Percentiles rank a stretch among this genome's conserved stretches.
These are phyloP conservation scores for Gavialis gangeticus DNA, from an alignment of 2,113 vertebrate species.

Conservation along the genomic window DNA sequence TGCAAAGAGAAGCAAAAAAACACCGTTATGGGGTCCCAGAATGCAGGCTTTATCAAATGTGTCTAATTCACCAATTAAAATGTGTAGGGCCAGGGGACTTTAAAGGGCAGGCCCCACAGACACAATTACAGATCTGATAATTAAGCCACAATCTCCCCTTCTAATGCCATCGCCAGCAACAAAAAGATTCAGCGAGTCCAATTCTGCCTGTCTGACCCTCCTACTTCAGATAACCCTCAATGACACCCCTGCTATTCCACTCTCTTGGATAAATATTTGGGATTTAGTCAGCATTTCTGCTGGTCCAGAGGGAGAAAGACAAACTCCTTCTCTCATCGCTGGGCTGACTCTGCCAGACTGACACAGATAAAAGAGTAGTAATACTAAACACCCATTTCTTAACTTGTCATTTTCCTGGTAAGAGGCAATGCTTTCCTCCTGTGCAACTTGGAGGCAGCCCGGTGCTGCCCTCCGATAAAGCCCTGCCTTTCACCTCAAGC, in stretches of 20 bases:
- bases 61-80: neutral
- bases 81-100: neutral
- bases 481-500: rapidly evolving
- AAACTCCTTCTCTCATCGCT: neutral
- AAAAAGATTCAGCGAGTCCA: neutral
- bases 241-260: neutral
- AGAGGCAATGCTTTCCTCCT: neutral
- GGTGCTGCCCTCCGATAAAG: neutral
- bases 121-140: neutral
- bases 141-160: neutral
- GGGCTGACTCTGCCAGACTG: neutral
- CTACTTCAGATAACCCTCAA: neutral
- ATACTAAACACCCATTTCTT: neutral
- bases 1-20: neutral
- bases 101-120: neutral
- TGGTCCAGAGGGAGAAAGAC: neutral
- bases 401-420: neutral
- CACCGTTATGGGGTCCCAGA: neutral
- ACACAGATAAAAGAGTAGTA: neutral
- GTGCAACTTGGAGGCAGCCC: neutral
- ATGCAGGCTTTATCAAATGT: neutral
- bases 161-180: neutral
- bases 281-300: neutral
- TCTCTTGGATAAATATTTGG: neutral
- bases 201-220: neutral